Evolutionary conservation across 2,888 invertebrate genomes (phyloP), one percentile per base, ranked within the genome.

Genomic region (Philereme vetulata): DNA sequence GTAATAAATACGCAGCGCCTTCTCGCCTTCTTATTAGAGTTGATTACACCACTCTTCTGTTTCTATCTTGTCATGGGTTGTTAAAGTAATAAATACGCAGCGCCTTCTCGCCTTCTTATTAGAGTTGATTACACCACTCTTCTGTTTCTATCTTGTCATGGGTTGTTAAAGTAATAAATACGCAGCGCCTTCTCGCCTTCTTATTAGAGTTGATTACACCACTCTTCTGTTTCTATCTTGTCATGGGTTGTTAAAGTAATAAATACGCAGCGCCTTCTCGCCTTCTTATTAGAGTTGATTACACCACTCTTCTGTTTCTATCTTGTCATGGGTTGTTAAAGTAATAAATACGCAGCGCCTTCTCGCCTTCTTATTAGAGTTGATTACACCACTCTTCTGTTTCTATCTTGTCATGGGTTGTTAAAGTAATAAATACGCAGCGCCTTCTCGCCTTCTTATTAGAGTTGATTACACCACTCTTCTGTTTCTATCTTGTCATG

Each of bases 261-360:
- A 21, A 21, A 88, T 88, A 89, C 81, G 82, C 78, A 80, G 79
- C 79, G 82, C 82, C 81, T 86, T 88, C 88, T 85, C 89, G 82
- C 88, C 89, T 89, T 80, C 84, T 80, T 83, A 88, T 90, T 88
- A 89, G 80, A 81, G 80, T 82, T 86, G 86, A 88, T 89, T 88
- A 87, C 85, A 78, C 78, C 85, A 87, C 86, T 86, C 81, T 77
- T 80, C 80, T 82, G 83, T 83, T 85, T 86, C 84, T 88, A 85
- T 86, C 85, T 84, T 83, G 85, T 83, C 85, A 82, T 81, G 84
- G 82, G 82, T 84, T 77, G 85, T 84, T 86, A 82, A 82, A n/a
- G n/a, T n/a, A n/a, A n/a, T n/a, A 21, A 21, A 88, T 88, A 89
- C 81, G 82, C 78, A 80, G 79, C 79, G 82, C 82, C 81, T 86